Percentiles rank a stretch among this genome's conserved stretches.
Conservation (phyloP, 2,113 vertebrate genomes). For the Gymnogyps californianus region DNA sequence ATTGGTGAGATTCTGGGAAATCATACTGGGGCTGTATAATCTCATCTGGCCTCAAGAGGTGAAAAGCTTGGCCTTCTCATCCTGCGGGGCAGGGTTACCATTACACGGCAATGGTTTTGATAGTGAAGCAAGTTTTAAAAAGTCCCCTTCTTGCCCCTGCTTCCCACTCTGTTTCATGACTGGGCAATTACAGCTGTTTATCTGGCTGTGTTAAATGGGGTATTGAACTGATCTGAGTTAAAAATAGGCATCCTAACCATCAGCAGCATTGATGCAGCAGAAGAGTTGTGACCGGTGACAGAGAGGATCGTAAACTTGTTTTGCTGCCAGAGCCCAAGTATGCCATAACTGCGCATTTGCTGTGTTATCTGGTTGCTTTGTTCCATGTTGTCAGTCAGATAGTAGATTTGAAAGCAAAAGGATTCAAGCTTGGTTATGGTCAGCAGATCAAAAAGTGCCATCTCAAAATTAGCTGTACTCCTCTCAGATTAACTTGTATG, state of each 20-base stretch:
- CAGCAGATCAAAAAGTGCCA: conserved; percentile 7
- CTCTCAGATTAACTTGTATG: conserved; percentile 18
- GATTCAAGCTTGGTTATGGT: neutral
- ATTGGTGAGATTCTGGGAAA: neutral
- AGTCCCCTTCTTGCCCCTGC: neutral
- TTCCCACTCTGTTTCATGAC: neutral
- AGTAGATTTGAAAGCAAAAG: neutral
- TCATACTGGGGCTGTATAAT: neutral
- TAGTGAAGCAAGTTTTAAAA: neutral
- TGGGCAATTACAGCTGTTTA: conserved; percentile 21
- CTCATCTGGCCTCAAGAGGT: neutral
- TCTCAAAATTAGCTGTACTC: neutral
- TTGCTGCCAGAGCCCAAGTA: neutral
- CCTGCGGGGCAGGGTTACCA: neutral
- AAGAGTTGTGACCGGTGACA: neutral
- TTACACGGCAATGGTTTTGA: neutral
- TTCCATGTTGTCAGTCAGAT: rapidly evolving
- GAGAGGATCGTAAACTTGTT: neutral
- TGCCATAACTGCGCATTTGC: rapidly evolving
- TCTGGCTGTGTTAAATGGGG: neutral
- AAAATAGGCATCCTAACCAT: conserved; percentile 13
- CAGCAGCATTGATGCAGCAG: neutral
- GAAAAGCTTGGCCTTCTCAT: neutral
- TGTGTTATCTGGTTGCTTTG: neutral
- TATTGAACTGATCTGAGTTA: conserved; percentile 15